phyloP scores from a whole-genome alignment of 2,888 invertebrate genomes.

The Nipponacmea schrenckii region DNA sequence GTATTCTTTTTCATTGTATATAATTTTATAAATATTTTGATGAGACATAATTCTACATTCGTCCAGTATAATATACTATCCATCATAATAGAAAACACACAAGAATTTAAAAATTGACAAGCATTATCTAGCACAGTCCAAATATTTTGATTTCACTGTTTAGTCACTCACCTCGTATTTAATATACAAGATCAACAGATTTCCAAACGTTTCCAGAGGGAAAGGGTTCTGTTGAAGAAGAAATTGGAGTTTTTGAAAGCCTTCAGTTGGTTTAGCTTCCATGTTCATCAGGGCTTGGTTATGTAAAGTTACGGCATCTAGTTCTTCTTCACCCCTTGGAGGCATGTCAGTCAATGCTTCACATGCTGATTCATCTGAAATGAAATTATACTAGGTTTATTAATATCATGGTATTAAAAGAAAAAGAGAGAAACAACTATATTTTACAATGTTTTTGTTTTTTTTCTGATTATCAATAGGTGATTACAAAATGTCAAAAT shows the following conservation, averaged over 20 bases:
- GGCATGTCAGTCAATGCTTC: slow-evolving; percentile 73
- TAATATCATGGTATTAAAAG: not conserved
- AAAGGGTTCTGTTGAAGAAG: slow-evolving; percentile 94
- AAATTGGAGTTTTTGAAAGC: slow-evolving; percentile 94
- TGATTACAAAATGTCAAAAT: not conserved
- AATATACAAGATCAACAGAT: slow-evolving; percentile 91
- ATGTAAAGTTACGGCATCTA: slow-evolving; percentile 96
- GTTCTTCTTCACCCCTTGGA: slow-evolving; percentile 89
- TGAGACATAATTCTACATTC: too few relatives aligned
- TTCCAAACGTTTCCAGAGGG: slow-evolving; percentile 97
- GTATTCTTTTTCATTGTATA: not conserved
- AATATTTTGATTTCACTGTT: too few relatives aligned
- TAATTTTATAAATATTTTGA: too few relatives aligned
- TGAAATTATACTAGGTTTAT: not conserved
- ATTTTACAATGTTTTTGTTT: not conserved
- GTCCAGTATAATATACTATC: too few relatives aligned
- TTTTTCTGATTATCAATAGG: not conserved
- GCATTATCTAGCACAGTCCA: too few relatives aligned
- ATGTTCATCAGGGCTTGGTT: slow-evolving; percentile 94
- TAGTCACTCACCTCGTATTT: slow-evolving; percentile 81
- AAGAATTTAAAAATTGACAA: too few relatives aligned
- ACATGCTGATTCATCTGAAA: slow-evolving; percentile 81
- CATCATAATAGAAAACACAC: too few relatives aligned
- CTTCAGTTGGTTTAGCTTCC: slow-evolving; percentile 87
- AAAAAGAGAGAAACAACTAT: too few relatives aligned